A percentile compares a stretch with the other conserved stretches of the same genome.
These are phyloP conservation scores for Phaethon lepturus DNA, from an alignment of 2,113 vertebrate genomes.

Conservation along the genomic window DNA sequence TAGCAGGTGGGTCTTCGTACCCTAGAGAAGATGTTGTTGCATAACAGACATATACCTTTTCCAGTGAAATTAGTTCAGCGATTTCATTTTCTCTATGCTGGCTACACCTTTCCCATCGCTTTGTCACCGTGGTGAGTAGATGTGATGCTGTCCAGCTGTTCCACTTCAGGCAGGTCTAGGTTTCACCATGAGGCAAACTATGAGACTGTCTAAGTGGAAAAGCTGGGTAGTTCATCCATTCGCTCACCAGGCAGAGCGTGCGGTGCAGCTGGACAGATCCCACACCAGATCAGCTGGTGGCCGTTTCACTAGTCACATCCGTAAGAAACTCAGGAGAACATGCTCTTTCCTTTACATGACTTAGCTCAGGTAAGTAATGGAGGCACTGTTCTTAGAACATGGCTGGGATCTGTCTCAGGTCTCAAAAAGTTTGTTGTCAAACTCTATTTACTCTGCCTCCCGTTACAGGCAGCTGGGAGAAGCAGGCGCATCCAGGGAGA, in stretches of 20 bases:
- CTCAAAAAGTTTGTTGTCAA: background rate
- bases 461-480: background rate
- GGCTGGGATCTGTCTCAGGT: background rate
- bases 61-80: background rate
- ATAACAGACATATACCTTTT: background rate
- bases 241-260: background rate
- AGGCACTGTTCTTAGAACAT: background rate
- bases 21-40: background rate
- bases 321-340: background rate
- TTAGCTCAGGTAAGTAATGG: background rate
- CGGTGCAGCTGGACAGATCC: background rate
- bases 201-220: background rate
- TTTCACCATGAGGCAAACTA: background rate
- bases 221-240: background rate
- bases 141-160: background rate
- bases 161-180: background rate
- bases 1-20: background rate
- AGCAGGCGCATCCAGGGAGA: background rate
- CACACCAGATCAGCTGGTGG: background rate
- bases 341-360: background rate
- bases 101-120: background rate
- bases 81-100: background rate
- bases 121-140: background rate
- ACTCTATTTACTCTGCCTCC: background rate
- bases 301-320: background rate